phyloP scores from a whole-genome alignment of 2,113 vertebrate genomes.

The Conger conger region DNA sequence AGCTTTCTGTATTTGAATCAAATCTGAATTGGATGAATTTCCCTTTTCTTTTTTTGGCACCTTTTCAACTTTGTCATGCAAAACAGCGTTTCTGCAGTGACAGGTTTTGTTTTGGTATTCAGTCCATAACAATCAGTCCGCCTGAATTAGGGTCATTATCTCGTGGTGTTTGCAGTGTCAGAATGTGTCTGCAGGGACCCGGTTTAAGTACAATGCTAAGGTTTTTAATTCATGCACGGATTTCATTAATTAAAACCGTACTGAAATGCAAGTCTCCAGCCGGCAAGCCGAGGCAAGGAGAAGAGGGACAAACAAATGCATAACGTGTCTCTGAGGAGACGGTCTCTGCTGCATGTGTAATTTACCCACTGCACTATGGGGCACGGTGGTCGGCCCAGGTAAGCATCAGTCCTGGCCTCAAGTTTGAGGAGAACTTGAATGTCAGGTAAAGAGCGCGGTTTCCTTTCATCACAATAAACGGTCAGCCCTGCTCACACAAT shows the following conservation, averaged over 20 bases:
- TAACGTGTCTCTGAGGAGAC: neutral
- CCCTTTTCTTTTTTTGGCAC: too few relatives aligned
- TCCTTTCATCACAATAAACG: too few relatives aligned
- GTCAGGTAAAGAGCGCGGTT: too few relatives aligned
- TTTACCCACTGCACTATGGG: neutral
- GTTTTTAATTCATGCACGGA: neutral
- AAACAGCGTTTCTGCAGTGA: neutral
- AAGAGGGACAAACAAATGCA: neutral
- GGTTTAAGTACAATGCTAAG: neutral
- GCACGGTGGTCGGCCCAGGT: neutral
- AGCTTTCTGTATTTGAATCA: too few relatives aligned
- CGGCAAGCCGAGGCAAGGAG: neutral
- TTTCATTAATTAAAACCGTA: neutral
- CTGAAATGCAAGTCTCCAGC: neutral
- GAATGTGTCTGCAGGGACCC: neutral
- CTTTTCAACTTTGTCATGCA: neutral
- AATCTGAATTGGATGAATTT: too few relatives aligned
- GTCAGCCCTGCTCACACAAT: too few relatives aligned
- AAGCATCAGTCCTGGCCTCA: neutral
- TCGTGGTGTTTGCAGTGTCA: neutral
- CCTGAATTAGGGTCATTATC: neutral
- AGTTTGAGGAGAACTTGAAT: neutral
- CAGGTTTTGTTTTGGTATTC: neutral
- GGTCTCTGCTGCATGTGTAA: neutral
- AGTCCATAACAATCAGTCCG: neutral